These are phyloP conservation scores for Hypotaenidia philippensis DNA, from an alignment of 2,797 vertebrate genomes.

Conservation along the genomic window DNA sequence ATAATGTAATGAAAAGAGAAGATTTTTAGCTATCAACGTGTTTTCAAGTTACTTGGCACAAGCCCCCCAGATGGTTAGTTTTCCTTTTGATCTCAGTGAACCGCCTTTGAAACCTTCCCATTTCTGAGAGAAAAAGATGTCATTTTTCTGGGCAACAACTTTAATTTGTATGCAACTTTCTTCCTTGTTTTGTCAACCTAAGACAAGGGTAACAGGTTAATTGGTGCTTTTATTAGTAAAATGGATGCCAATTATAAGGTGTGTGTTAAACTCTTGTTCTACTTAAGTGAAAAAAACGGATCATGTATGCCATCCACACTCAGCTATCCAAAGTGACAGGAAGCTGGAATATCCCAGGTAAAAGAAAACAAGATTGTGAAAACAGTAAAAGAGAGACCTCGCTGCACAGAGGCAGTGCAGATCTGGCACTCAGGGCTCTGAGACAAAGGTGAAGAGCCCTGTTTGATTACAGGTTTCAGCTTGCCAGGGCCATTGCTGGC, in stretches of 20 bases:
- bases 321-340: background rate
- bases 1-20: background rate
- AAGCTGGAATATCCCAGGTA: background rate
- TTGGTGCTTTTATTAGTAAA: slow-evolving; percentile 41
- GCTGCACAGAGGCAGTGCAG: background rate
- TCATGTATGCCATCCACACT: background rate
- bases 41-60: background rate
- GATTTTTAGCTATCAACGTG: background rate
- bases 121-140: background rate
- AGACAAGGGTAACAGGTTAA: slow-evolving; percentile 53
- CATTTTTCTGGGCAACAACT: background rate
- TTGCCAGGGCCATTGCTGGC: background rate
- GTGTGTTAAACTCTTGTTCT: background rate
- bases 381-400: background rate
- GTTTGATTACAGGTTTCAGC: background rate
- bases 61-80: background rate
- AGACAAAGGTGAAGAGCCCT: background rate
- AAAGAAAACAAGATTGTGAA: background rate
- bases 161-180: slow-evolving; percentile 34
- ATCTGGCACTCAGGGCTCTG: background rate
- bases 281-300: background rate
- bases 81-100: background rate
- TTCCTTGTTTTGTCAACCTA: slow-evolving; percentile 26
- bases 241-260: slow-evolving; percentile 2
- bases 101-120: background rate